Evolutionary conservation across 2,888 invertebrate genomes (phyloP).

Genomic region (Pomacea canaliculata): DNA sequence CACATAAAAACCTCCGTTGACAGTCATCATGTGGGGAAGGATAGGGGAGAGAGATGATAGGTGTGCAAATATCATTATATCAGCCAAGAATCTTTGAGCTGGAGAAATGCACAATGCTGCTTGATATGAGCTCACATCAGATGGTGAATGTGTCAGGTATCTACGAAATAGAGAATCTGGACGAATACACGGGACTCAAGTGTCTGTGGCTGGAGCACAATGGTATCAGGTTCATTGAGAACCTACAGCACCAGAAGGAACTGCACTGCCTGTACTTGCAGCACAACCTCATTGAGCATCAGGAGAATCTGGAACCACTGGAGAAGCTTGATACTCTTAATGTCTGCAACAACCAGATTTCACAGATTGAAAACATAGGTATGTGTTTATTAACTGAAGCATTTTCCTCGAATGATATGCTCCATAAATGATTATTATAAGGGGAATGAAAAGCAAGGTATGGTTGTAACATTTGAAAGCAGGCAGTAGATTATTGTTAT

Average conservation of each 20-base stretch:
- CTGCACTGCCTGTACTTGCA: constrained; percentile 85
- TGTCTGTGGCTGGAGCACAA: constrained; percentile 94
- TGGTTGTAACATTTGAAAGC: too few relatives aligned
- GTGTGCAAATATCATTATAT: too few relatives aligned
- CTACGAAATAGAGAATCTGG: constrained; percentile 86
- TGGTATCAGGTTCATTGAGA: constrained; percentile 87
- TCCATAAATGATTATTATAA: too few relatives aligned
- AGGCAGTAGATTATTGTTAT: too few relatives aligned
- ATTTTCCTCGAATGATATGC: too few relatives aligned
- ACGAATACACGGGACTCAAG: constrained; percentile 85
- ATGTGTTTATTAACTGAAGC: constrained; percentile 40
- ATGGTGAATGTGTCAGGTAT: constrained; percentile 49
- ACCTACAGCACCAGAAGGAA: constrained; percentile 81
- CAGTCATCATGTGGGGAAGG: too few relatives aligned
- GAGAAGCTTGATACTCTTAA: constrained; percentile 85
- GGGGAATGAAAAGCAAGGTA: too few relatives aligned
- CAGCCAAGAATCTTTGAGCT: too few relatives aligned
- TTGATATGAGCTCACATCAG: too few relatives aligned
- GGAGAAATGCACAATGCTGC: too few relatives aligned
- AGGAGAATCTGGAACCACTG: constrained; percentile 85
- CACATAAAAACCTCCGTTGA: too few relatives aligned
- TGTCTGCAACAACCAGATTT: constrained; percentile 86
- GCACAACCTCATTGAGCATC: constrained; percentile 85
- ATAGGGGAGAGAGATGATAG: too few relatives aligned
- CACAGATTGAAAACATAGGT: constrained; percentile 85